Evolutionary conservation across 2,797 vertebrate genomes (phyloP).

Genomic region (Megalops cyprinoides): DNA sequence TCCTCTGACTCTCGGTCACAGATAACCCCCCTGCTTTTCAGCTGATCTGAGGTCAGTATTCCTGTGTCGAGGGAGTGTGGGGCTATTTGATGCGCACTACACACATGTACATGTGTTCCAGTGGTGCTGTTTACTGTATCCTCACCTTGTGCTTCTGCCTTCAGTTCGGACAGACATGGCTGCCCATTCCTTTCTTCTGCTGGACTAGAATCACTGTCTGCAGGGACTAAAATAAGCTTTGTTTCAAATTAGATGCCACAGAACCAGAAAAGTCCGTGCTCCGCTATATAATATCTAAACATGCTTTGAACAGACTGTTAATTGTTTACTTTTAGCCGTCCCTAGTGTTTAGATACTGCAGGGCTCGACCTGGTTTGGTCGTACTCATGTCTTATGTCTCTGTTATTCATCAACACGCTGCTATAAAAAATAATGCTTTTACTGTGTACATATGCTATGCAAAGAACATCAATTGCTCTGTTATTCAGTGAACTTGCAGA

Average conservation of each 20-base stretch:
- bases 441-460: neutral
- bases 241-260: neutral
- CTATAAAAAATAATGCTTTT: neutral
- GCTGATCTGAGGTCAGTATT: constrained; percentile 4
- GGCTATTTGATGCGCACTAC: neutral
- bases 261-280: neutral
- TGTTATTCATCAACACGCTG: neutral
- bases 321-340: too few species aligned
- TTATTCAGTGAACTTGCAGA: neutral
- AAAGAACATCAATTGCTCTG: neutral
- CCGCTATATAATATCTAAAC: too few species aligned
- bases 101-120: neutral
- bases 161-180: neutral
- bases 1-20: neutral
- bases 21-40: neutral
- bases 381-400: neutral
- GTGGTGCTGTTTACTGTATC: neutral
- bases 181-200: neutral
- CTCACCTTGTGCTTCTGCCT: neutral
- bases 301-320: too few species aligned
- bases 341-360: too few species aligned
- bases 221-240: neutral
- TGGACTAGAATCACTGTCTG: neutral
- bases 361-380: too few species aligned
- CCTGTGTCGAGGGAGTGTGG: neutral